phyloP scores from a whole-genome alignment of 2,113 vertebrate genomes.

The Rhynchopsitta pachyrhyncha region DNA sequence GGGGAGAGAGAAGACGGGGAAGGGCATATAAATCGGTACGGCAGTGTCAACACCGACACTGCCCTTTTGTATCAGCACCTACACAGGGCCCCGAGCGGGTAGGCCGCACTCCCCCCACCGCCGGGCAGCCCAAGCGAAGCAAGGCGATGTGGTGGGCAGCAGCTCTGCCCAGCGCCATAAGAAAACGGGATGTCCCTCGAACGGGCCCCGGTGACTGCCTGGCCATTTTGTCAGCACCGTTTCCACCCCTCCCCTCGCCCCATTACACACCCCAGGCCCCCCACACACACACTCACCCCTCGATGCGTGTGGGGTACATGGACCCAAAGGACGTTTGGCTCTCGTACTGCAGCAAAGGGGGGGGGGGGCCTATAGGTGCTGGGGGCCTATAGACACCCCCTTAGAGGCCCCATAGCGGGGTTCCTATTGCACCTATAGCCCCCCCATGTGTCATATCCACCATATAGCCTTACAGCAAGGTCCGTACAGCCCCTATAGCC shows the following conservation, averaged over 20 bases:
- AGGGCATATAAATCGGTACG: slow-evolving; percentile 1
- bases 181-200: neutral
- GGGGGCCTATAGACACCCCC: neutral
- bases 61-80: slow-evolving; percentile 55
- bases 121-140: neutral
- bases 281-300: neutral
- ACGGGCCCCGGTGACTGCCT: neutral
- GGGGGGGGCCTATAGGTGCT: too few species aligned
- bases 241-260: slow-evolving; percentile 45
- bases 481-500: too few species aligned
- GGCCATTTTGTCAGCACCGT: slow-evolving; percentile 68
- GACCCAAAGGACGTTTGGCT: neutral
- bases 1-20: neutral
- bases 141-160: neutral
- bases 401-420: neutral
- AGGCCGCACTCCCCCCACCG: neutral
- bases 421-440: too few species aligned
- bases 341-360: neutral
- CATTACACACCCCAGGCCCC: neutral
- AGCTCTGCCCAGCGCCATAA: neutral
- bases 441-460: too few species aligned
- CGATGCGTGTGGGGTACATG: neutral
- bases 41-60: slow-evolving; percentile 61
- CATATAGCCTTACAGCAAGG: too few species aligned
- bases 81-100: neutral